phyloP scores from a whole-genome alignment of 2,888 invertebrate species.

The Adelphocoris suturalis region DNA sequence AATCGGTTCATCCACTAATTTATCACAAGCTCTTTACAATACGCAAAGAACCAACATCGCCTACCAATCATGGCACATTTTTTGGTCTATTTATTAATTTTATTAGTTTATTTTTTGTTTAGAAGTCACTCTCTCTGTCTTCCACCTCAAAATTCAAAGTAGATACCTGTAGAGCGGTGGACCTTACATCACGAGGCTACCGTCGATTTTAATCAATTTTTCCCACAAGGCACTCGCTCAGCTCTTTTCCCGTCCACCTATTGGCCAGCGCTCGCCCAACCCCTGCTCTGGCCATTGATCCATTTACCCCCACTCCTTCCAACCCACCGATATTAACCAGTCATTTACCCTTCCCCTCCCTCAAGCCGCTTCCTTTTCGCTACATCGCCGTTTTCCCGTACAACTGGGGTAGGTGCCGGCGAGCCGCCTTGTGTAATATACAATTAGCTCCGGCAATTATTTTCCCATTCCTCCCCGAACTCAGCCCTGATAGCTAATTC shows the following conservation, averaged over 20 bases:
- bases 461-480: constrained; percentile 45
- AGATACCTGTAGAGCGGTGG: constrained; percentile 21
- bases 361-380: not conserved
- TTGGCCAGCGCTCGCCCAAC: not conserved
- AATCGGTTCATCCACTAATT: too few relatives aligned
- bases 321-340: not conserved
- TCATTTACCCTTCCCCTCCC: not conserved
- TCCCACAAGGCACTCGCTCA: not conserved
- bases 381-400: constrained; percentile 44
- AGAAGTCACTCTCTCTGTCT: too few relatives aligned
- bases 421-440: constrained; percentile 43
- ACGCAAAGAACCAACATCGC: too few relatives aligned
- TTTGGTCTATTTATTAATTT: too few relatives aligned
- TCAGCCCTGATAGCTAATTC: constrained; percentile 54
- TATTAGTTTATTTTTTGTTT: too few relatives aligned
- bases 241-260: constrained; percentile 1
- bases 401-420: not conserved
- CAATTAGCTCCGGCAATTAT: constrained; percentile 46
- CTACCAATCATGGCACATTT: too few relatives aligned
- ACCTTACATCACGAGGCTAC: not conserved
- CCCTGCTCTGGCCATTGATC: constrained; percentile 4
- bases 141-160: too few relatives aligned
- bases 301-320: constrained; percentile 38
- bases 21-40: too few relatives aligned
- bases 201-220: constrained; percentile 41